phyloP scores from a whole-genome alignment of 2,888 invertebrate genomes.

The Stramonita haemastoma region DNA sequence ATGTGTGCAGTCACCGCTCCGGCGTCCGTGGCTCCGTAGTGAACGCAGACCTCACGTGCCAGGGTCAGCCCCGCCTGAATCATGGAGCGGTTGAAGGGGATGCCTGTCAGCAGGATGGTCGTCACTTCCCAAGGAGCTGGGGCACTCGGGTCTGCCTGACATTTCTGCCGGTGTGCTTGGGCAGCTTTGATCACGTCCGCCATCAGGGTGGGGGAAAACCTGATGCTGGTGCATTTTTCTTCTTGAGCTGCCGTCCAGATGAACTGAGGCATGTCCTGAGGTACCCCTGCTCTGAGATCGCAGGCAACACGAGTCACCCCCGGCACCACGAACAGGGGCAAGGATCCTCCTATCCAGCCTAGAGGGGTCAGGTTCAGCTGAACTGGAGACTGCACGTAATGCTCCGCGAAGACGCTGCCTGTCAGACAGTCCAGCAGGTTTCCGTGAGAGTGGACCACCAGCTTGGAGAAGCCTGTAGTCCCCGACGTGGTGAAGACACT shows the following conservation, averaged over 20 bases:
- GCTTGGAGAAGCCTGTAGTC: slow-evolving; percentile 21
- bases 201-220: not conserved
- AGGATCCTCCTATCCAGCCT: slow-evolving; percentile 4
- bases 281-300: not conserved
- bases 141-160: not conserved
- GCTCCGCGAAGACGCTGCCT: not conserved
- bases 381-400: not conserved
- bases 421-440: not conserved
- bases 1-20: not conserved
- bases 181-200: not conserved
- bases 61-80: not conserved
- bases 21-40: slow-evolving; percentile 1
- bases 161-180: not conserved
- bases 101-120: not conserved
- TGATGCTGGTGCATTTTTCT: not conserved
- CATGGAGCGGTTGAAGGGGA: slow-evolving; percentile 2
- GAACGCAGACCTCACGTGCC: not conserved
- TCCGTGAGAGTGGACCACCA: not conserved
- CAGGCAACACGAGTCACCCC: not conserved
- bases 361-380: not conserved
- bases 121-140: not conserved
- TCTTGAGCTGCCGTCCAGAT: not conserved
- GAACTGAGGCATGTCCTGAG: not conserved
- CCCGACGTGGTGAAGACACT: slow-evolving; percentile 28
- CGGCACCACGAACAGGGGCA: not conserved